phyloP scores from a whole-genome alignment of 2,888 invertebrate species.

The Agonopterix subpropinquella region DNA sequence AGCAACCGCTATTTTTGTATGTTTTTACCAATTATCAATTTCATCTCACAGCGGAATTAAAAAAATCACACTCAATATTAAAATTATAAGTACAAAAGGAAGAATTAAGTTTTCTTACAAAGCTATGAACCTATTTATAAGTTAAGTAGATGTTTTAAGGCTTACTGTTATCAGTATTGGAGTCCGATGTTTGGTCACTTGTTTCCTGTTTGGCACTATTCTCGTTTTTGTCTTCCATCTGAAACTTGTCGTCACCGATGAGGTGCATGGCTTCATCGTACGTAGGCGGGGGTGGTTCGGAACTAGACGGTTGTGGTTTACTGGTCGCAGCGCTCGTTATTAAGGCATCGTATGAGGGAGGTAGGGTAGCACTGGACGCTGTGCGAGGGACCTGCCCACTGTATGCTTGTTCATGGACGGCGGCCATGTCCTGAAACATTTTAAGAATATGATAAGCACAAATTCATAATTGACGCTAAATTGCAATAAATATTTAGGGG shows the following conservation, averaged over 20 bases:
- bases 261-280: constrained; percentile 79
- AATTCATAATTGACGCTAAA: too few relatives aligned
- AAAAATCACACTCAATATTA: constrained; percentile 12
- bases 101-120: constrained; percentile 59
- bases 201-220: constrained; percentile 57
- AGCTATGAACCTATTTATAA: constrained; percentile 31
- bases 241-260: constrained; percentile 62
- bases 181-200: constrained; percentile 41
- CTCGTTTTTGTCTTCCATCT: constrained; percentile 40
- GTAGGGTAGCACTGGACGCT: constrained; percentile 75
- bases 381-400: constrained; percentile 70
- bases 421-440: constrained; percentile 70
- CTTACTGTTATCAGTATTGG: constrained; percentile 46
- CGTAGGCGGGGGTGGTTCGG: constrained; percentile 77
- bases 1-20: too few relatives aligned
- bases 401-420: constrained; percentile 72
- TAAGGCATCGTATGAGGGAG: constrained; percentile 79
- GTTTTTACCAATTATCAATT: too few relatives aligned
- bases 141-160: constrained; percentile 40
- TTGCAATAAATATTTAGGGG: too few relatives aligned
- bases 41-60: too few relatives aligned
- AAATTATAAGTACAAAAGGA: constrained; percentile 66
- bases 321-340: constrained; percentile 53
- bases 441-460: neutral
- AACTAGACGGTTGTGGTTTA: constrained; percentile 64